Base-by-base conservation (phyloP, 2,797 vertebrate genomes). In the Pampus argenteus region DNA sequence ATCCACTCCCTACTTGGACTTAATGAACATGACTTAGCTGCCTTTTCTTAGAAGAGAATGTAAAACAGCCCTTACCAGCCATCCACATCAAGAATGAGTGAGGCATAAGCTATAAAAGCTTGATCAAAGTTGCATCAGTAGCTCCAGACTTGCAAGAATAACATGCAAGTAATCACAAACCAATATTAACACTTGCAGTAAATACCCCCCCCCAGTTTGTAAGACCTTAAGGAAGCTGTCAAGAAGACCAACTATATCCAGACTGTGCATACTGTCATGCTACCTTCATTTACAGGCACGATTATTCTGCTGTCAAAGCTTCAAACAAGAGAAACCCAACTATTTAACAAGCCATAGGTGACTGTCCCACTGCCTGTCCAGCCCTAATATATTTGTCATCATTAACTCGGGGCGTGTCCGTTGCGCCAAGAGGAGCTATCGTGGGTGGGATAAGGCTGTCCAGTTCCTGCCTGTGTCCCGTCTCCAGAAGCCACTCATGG, bases 401-500 rank as follows among this genome's bases (percentile, higher is more conserved):
- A 9, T 68, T 69, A 1, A 44, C 31, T 15, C 7, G 28, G 13
- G 38, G 66, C 67, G 47, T 36, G 91, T 89, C 73, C 51, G 82
- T 75, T 78, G 89, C 76, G 60, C 84, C 85, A 73, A 44, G 4
- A 0, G 75, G 66, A 9, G 66, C 25, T 2, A 82, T 1, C 0
- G 59, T 18, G 1, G 94, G 80, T 3, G 95, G 95, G 44, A 97
- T 91, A 0, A 99, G 95, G 88, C 96, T 97, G 86, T 98, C 97
- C 55, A 99, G 93, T 74, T 99, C 96, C 78, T 95, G 96, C 15
- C 91, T 87, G 87, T 96, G 95, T 34, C 97, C 97, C 0, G 95
- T 96, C 56, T 95, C 89, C 64, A 96, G 76, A 45, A 99, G 92
- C 98, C 97, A 99, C 60, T 98, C 95, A 0, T 96, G 96, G 88